Conservation (phyloP, 2,888 invertebrate genomes). For the Hecatera dysodea region DNA sequence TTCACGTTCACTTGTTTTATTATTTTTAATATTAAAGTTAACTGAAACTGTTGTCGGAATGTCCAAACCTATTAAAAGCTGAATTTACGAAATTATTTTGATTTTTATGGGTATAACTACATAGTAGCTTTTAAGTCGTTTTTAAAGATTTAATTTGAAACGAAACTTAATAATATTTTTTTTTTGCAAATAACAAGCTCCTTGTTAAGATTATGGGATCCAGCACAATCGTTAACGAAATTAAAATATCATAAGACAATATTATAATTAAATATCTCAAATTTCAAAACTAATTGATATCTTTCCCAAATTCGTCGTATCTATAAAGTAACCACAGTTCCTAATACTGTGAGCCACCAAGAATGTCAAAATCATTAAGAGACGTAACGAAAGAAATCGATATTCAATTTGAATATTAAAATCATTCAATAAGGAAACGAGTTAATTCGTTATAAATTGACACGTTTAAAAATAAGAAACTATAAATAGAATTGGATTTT, state of each 20-base stretch:
- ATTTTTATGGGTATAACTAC: neutral
- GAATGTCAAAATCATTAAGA: conserved; percentile 63
- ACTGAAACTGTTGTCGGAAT: neutral
- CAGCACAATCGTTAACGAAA: neutral
- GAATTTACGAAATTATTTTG: conserved; percentile 4
- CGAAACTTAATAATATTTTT: no score
- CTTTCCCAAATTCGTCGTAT: conserved; percentile 24
- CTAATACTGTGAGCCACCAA: conserved; percentile 27
- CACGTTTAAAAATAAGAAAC: conserved; percentile 30
- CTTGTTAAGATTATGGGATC: neutral
- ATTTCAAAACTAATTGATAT: conserved; percentile 20
- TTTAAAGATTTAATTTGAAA: neutral
- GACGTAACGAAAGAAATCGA: conserved; percentile 61
- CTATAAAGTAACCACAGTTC: conserved; percentile 24
- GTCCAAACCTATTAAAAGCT: neutral
- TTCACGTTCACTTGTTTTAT: neutral
- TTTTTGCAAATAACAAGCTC: neutral
- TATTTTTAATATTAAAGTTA: neutral
- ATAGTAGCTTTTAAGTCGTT: neutral
- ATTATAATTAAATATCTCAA: neutral
- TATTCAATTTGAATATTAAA: conserved; percentile 62
- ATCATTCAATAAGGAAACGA: conserved; percentile 55
- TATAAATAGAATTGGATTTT: conserved; percentile 12
- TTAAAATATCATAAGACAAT: neutral
- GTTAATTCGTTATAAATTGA: conserved; percentile 50